phyloP scores from a whole-genome alignment of 2,888 invertebrate species.

The Notocelia uddmanniana region DNA sequence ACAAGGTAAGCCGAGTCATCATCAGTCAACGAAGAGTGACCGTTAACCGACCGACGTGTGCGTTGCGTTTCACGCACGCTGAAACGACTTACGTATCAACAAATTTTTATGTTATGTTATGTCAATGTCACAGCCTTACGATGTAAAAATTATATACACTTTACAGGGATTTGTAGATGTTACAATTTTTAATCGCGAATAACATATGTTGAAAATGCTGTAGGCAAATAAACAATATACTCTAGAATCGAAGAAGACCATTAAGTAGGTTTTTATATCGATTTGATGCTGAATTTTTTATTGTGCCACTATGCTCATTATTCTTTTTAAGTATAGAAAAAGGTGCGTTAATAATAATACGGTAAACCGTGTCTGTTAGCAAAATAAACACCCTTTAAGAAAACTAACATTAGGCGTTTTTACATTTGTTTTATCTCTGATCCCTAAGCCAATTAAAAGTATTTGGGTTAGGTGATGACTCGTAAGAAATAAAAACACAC shows the following conservation, averaged over 20 bases:
- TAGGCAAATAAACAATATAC: too few relatives aligned
- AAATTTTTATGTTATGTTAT: neutral
- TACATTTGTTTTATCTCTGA: neutral
- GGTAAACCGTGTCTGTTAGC: neutral
- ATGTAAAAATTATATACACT: too few relatives aligned
- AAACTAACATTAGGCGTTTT: neutral
- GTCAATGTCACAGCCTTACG: too few relatives aligned
- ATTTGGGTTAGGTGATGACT: neutral
- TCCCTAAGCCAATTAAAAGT: too few relatives aligned
- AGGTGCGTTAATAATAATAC: neutral
- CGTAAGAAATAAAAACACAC: neutral
- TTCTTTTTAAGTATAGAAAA: neutral
- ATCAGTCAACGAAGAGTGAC: slow-evolving; percentile 72
- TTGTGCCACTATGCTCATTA: neutral
- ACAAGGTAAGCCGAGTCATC: slow-evolving; percentile 69
- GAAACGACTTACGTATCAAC: slow-evolving; percentile 18
- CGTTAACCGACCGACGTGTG: slow-evolving; percentile 56
- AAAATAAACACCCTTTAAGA: neutral
- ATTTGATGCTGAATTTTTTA: too few relatives aligned
- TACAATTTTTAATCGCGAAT: too few relatives aligned
- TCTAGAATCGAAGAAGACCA: too few relatives aligned
- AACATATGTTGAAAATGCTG: too few relatives aligned
- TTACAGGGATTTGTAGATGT: too few relatives aligned
- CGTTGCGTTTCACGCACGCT: slow-evolving; percentile 25
- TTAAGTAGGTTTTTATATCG: too few relatives aligned